Percentiles rank a stretch among this genome's conserved stretches.
Conservation (phyloP, 2,888 invertebrate genomes). For the Sarcophaga rosellei region DNA sequence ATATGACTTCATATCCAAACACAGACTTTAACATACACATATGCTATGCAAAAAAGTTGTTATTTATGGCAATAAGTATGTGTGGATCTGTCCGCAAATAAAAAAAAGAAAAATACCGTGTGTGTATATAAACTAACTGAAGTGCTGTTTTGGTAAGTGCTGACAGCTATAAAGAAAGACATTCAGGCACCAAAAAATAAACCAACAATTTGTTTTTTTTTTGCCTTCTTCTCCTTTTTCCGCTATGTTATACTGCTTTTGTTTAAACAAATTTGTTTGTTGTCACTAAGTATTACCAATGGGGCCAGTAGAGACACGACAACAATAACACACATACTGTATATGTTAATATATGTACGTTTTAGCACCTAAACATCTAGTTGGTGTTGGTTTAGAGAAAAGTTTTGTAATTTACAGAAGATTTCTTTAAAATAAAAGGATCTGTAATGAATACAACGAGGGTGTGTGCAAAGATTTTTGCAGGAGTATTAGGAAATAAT, state of each 20-base stretch:
- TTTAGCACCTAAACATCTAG: no score
- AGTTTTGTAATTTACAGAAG: no score
- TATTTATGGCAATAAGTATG: no score
- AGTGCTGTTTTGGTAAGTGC: slow-evolving; percentile 53
- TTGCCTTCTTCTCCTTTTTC: not conserved
- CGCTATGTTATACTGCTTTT: not conserved
- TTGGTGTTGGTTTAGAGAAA: no score
- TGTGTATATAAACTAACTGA: slow-evolving; percentile 17
- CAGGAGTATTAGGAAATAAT: no score
- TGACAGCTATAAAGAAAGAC: slow-evolving; percentile 51
- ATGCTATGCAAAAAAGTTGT: no score
- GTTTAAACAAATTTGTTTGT: slow-evolving; percentile 53
- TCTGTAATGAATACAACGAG: no score
- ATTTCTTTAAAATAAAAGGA: no score
- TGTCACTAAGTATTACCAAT: slow-evolving; percentile 25
- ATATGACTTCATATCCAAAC: no score
- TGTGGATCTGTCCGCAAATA: no score
- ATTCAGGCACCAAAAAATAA: slow-evolving; percentile 30
- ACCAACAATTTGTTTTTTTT: slow-evolving; percentile 8
- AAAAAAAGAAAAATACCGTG: not conserved
- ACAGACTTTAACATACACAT: no score
- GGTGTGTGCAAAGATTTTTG: no score
- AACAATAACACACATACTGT: not conserved
- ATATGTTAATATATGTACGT: not conserved
- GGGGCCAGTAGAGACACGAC: slow-evolving; percentile 13